phyloP scores from a whole-genome alignment of 2,113 vertebrate genomes.

The Trochalopteron elliotii region DNA sequence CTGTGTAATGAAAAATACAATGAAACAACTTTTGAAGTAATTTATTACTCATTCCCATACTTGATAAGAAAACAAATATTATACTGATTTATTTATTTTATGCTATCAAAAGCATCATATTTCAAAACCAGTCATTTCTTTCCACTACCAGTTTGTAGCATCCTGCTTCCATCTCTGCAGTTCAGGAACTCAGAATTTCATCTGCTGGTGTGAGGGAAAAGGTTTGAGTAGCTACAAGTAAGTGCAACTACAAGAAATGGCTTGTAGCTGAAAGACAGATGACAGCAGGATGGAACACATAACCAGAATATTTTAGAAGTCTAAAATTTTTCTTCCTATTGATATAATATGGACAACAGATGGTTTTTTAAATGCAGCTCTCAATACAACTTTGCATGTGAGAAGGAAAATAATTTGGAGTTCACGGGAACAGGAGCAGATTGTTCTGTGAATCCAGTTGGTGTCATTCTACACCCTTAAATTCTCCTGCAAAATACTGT shows the following conservation, averaged over 20 bases:
- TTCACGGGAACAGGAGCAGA: conserved; percentile 52
- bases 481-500: conserved; percentile 40
- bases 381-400: conserved; percentile 58
- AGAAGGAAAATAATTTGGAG: conserved; percentile 61
- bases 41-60: not conserved
- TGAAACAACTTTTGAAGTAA: not conserved
- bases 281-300: conserved; percentile 28
- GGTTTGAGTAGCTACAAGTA: not conserved
- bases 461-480: conserved; percentile 50
- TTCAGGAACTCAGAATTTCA: not conserved
- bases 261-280: conserved; percentile 51
- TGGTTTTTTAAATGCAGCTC: conserved; percentile 64
- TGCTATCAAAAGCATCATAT: not conserved
- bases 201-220: not conserved
- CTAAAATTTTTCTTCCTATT: conserved; percentile 47
- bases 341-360: conserved; percentile 59
- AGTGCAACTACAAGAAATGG: not conserved
- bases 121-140: not conserved
- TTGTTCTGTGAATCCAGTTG: conserved; percentile 56
- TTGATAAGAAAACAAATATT: not conserved
- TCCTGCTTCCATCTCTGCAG: not conserved
- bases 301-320: conserved; percentile 52
- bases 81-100: not conserved
- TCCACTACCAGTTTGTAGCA: not conserved
- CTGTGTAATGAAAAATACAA: not conserved